phyloP scores from a whole-genome alignment of 2,888 invertebrate genomes.

The Pyrocoelia pectoralis region DNA sequence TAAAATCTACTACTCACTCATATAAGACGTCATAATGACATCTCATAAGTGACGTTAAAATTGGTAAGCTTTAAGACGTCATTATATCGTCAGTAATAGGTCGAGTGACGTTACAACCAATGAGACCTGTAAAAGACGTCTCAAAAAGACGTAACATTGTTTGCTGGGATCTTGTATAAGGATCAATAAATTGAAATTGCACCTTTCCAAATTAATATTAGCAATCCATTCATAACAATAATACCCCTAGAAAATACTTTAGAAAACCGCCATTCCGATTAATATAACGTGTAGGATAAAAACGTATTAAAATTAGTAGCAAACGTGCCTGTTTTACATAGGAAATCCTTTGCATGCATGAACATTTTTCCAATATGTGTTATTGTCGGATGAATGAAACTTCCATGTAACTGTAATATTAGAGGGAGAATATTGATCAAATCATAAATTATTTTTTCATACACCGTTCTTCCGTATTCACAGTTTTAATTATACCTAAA shows the following conservation, averaged over 20 bases:
- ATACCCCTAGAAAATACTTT: not conserved
- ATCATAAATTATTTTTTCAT: not conserved
- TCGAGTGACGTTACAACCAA: too few species aligned
- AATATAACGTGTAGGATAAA: conserved; percentile 1
- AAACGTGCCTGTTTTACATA: not conserved
- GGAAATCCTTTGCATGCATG: conserved; percentile 1
- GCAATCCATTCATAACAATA: too few species aligned
- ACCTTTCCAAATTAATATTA: too few species aligned
- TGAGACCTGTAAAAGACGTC: too few species aligned
- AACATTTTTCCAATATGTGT: conserved; percentile 1
- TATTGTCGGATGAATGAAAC: conserved; percentile 1
- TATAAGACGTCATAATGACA: too few species aligned
- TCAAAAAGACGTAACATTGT: too few species aligned
- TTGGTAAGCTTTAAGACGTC: too few species aligned
- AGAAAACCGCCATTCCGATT: not conserved
- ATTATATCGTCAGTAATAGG: too few species aligned
- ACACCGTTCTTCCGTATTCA: not conserved
- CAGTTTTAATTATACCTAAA: not conserved
- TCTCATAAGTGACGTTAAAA: too few species aligned
- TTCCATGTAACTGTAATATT: not conserved
- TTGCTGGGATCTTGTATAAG: too few species aligned
- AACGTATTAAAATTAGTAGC: not conserved
- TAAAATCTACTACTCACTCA: too few species aligned
- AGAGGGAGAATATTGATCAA: not conserved
- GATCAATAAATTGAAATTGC: too few species aligned